Evolutionary conservation across 2,113 vertebrate genomes (phyloP), one percentile per base, ranked within the genome.

Genomic region (Otocyon megalotis): DNA sequence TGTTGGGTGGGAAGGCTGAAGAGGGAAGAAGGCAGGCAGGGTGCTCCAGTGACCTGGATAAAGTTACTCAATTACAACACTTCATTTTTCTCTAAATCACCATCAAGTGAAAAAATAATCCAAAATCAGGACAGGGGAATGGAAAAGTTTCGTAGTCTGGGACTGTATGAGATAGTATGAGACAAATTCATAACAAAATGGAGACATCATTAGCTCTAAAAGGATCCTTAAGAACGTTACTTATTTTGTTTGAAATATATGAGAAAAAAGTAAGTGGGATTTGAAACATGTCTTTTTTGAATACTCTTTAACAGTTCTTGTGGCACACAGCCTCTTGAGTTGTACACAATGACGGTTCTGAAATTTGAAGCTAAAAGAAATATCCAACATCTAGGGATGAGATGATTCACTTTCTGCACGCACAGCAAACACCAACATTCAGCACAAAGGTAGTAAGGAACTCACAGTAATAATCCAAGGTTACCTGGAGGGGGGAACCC

Each of bases 1-100:
- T 14, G 8, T 56, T 24, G 13, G 35, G 13, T 22, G 30, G 67
- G 69, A 86, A 81, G 88, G 17, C 8, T 3, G 22, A 15, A 19
- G 1, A 82, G 24, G 32, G 58, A n/a, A 56, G 28, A 77, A 97
- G 50, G 26, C 32, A 85, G 22, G 9, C 37, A 89, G 56, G 28
- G 50, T 37, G 48, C 2, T 84, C 74, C 43, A 94, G 69, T 50
- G 71, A 97, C 84, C 85, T 63, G 17, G 35, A 88, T 90, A 96
- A 72, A 77, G n/a, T 96, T 93, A 93, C 58, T 67, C 1, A 1
- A 74, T 80, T 87, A 91, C 4, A 63, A 43, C 11, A 77, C 5
- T 83, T 84, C 13, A 32, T 35, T 62, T 89, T 97, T 77, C 65
- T 84, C 50, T 67, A 63, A 90, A 63, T 79, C 5, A 92, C 26